Evolutionary conservation across 2,113 vertebrate genomes (phyloP).

Genomic region (Lepisosteus oculatus): DNA sequence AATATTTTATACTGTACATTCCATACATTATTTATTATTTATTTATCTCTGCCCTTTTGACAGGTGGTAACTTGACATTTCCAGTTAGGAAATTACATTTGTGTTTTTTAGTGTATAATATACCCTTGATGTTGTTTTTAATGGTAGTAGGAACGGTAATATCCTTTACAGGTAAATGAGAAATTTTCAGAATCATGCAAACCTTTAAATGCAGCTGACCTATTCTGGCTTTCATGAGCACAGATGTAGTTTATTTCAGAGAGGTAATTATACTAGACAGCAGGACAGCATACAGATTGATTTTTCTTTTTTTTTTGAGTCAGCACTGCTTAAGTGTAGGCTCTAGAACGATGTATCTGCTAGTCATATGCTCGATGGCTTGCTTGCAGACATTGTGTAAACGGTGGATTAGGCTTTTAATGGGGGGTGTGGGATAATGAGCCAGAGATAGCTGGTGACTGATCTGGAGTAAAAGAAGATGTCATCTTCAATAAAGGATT

Average conservation of each 20-base stretch:
- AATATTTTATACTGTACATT: too few relatives aligned
- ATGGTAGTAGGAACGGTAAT: too few relatives aligned
- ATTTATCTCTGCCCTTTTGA: too few relatives aligned
- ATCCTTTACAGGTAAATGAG: too few relatives aligned
- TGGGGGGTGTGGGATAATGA: slow-evolving; percentile 43
- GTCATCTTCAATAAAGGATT: slow-evolving; percentile 60
- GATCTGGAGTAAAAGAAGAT: slow-evolving; percentile 57
- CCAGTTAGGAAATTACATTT: too few relatives aligned
- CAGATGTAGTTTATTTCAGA: slow-evolving; percentile 11
- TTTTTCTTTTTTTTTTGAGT: slow-evolving; percentile 9
- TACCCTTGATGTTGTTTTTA: too few relatives aligned
- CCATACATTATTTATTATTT: too few relatives aligned
- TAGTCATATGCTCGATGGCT: not conserved
- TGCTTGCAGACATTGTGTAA: slow-evolving; percentile 21
- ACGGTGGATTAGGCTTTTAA: slow-evolving; percentile 24
- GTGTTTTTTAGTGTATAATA: too few relatives aligned
- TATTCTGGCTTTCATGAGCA: slow-evolving; percentile 21
- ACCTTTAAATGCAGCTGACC: slow-evolving; percentile 7
- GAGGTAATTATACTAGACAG: slow-evolving; percentile 12
- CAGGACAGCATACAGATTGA: slow-evolving; percentile 26
- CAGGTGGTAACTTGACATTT: too few relatives aligned
- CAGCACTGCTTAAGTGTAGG: not conserved
- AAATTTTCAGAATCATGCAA: slow-evolving; percentile 4
- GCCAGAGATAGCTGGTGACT: slow-evolving; percentile 46
- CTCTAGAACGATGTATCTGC: slow-evolving; percentile 7